phyloP scores from a whole-genome alignment of 1,140 invertebrate species.

The Drosophila miranda region DNA sequence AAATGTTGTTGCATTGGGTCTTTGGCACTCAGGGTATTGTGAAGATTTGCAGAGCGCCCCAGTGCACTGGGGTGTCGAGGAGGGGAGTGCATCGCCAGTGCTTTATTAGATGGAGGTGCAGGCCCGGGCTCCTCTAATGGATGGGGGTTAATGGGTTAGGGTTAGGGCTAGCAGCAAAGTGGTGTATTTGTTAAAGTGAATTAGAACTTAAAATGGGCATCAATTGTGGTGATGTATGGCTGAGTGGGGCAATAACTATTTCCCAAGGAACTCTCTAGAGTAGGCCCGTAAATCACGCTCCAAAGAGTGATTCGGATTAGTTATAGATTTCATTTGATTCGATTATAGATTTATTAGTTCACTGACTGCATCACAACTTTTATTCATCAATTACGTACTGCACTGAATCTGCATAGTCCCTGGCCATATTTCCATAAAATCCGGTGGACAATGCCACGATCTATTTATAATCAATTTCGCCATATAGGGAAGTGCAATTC shows the following conservation, averaged over 20 bases:
- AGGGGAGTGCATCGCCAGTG: conserved; percentile 21
- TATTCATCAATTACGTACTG: conserved; percentile 9
- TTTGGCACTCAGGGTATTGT: conserved; percentile 24
- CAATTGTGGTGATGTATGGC: conserved; percentile 38
- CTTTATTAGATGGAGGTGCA: conserved; percentile 40
- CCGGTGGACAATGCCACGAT: not conserved
- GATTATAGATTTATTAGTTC: conserved; percentile 8
- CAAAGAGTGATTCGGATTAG: conserved; percentile 29
- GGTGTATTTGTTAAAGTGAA: conserved; percentile 48
- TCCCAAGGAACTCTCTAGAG: not conserved
- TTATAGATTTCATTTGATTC: conserved; percentile 49
- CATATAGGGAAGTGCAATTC: conserved; percentile 39
- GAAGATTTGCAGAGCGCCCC: conserved; percentile 21
- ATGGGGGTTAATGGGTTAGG: conserved; percentile 54
- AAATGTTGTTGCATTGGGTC: conserved; percentile 22
- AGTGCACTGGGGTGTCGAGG: conserved; percentile 1
- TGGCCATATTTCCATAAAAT: conserved; percentile 27
- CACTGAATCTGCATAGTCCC: conserved; percentile 31
- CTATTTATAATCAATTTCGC: conserved; percentile 46
- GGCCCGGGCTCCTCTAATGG: conserved; percentile 31
- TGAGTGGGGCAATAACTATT: conserved; percentile 12
- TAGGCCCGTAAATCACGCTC: conserved; percentile 21
- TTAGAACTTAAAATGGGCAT: conserved; percentile 31
- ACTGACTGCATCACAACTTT: conserved; percentile 8
- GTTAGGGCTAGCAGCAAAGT: conserved; percentile 28